These are phyloP conservation scores for Myxocyprinus asiaticus DNA, from an alignment of 2,113 vertebrate genomes.

Conservation along the genomic window DNA sequence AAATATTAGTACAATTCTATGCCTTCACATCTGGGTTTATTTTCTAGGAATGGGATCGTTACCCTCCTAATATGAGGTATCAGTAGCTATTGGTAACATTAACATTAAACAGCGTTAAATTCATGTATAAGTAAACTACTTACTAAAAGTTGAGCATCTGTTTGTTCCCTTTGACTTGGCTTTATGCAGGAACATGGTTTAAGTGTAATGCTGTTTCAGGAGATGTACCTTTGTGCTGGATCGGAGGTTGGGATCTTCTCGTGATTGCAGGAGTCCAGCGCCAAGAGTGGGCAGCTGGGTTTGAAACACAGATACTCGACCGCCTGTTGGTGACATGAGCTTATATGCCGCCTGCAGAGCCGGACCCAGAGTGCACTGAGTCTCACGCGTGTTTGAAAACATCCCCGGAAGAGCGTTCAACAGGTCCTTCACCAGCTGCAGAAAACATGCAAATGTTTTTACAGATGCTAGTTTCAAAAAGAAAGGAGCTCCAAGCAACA, in stretches of 20 bases:
- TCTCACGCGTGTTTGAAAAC: conserved; percentile 90
- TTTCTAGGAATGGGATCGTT: too few species aligned
- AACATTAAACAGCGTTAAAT: too few species aligned
- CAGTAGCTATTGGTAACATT: too few species aligned
- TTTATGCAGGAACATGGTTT: too few species aligned
- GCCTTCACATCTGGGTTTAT: background rate
- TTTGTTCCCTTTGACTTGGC: too few species aligned
- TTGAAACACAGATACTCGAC: conserved; percentile 92
- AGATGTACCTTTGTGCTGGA: conserved; percentile 86
- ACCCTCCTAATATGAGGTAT: too few species aligned
- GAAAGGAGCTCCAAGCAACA: too few species aligned
- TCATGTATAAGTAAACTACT: too few species aligned
- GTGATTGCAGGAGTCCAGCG: conserved; percentile 85
- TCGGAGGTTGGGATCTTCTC: conserved; percentile 96
- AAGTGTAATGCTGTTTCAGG: background rate
- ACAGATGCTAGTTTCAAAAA: too few species aligned
- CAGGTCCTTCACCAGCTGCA: conserved; percentile 90
- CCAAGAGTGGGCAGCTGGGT: conserved; percentile 92
- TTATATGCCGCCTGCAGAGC: conserved; percentile 94
- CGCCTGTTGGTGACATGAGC: conserved; percentile 93
- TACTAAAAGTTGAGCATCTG: too few species aligned
- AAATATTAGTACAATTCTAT: too few species aligned
- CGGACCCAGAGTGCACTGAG: conserved; percentile 90
- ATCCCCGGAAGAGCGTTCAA: conserved; percentile 85
- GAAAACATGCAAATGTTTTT: too few species aligned